phyloP scores from a whole-genome alignment of 2,797 vertebrate genomes.

The Ctenochaetus hawaiiensis region DNA sequence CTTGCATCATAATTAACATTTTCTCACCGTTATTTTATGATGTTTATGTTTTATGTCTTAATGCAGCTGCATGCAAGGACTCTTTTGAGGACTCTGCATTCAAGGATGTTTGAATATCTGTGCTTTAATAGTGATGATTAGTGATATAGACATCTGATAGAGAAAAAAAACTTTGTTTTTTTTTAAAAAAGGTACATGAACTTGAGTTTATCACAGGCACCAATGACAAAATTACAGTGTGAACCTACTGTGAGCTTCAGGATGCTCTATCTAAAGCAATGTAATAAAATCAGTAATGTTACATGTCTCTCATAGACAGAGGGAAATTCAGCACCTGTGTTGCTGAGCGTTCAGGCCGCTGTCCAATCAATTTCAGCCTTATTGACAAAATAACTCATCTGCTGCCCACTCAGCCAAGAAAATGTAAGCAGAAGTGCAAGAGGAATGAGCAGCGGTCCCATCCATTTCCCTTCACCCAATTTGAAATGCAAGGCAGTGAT shows the following conservation, averaged over 20 bases:
- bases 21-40: background rate
- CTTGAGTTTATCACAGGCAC: background rate
- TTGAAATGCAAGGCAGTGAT: slow-evolving; percentile 55
- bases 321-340: slow-evolving; percentile 22
- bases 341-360: slow-evolving; percentile 39
- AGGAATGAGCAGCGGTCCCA: slow-evolving; percentile 28
- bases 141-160: background rate
- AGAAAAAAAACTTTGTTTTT: background rate
- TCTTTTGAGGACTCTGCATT: background rate
- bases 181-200: background rate
- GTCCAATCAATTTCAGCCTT: slow-evolving; percentile 45
- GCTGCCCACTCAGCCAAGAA: slow-evolving; percentile 48
- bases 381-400: slow-evolving; percentile 66
- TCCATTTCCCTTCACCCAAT: slow-evolving; percentile 39
- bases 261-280: background rate
- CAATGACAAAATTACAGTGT: background rate
- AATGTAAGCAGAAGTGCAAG: slow-evolving; percentile 46
- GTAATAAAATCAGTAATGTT: slow-evolving; percentile 15
- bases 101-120: background rate
- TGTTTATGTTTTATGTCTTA: background rate
- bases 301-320: slow-evolving; percentile 16
- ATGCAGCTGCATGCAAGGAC: background rate
- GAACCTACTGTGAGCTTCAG: background rate
- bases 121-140: background rate
- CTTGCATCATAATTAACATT: background rate